These are phyloP conservation scores for Drosophila nigricruria DNA, from an alignment of 2,888 invertebrate species.

Conservation along the genomic window DNA sequence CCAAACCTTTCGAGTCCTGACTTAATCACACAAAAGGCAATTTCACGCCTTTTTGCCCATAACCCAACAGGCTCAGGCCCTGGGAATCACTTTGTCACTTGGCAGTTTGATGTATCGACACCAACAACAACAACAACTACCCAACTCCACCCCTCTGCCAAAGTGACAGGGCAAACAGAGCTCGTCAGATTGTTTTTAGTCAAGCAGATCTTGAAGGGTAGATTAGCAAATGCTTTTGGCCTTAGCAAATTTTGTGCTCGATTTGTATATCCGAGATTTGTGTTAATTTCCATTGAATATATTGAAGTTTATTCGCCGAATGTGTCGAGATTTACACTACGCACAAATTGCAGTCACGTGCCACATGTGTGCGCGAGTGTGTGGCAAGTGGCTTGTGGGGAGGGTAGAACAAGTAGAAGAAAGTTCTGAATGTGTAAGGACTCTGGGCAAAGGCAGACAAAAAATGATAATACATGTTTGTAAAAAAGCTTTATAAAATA, in stretches of 20 bases:
- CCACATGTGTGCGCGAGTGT: slow-evolving; percentile 48
- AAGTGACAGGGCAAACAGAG: slow-evolving; percentile 40
- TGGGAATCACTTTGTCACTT: slow-evolving; percentile 77
- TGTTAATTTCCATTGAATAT: slow-evolving; percentile 65
- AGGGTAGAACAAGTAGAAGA: not conserved
- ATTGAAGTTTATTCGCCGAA: slow-evolving; percentile 39
- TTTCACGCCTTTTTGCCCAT: slow-evolving; percentile 82
- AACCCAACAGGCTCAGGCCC: slow-evolving; percentile 17
- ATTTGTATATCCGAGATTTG: slow-evolving; percentile 75
- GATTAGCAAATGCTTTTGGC: slow-evolving; percentile 67
- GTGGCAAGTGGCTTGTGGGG: not conserved
- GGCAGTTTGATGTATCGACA: slow-evolving; percentile 78
- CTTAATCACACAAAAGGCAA: slow-evolving; percentile 82
- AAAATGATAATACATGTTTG: no score
- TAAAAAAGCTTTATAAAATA: not conserved
- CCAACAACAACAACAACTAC: slow-evolving; percentile 52
- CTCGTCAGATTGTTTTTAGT: slow-evolving; percentile 49
- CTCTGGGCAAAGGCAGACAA: not conserved
- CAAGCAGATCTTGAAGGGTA: slow-evolving; percentile 71
- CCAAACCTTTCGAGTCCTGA: slow-evolving; percentile 49
- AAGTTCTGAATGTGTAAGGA: not conserved
- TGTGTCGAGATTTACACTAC: slow-evolving; percentile 67
- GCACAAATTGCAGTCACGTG: slow-evolving; percentile 69
- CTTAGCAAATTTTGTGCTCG: slow-evolving; percentile 72
- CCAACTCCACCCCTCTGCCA: slow-evolving; percentile 19